Conservation (phyloP, 1,140 invertebrate species). For the Reticulitermes speratus region DNA sequence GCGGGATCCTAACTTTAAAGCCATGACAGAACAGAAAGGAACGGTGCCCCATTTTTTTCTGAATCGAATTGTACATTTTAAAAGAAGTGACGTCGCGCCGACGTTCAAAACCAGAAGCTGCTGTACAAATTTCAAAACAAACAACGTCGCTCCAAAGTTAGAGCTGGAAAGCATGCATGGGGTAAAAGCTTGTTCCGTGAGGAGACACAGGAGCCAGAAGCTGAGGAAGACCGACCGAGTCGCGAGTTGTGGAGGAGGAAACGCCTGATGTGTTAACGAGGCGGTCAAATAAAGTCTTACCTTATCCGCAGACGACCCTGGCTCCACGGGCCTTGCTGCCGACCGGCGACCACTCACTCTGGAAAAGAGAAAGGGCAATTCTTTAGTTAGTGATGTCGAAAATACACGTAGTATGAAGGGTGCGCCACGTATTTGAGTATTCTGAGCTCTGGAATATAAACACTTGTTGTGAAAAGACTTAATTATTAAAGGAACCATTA, state of each 20-base stretch:
- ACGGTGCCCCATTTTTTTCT: neutral
- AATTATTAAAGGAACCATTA: neutral
- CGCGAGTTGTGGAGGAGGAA: neutral
- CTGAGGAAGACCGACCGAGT: neutral
- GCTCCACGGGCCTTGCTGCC: no score
- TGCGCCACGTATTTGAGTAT: neutral
- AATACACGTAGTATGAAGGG: neutral
- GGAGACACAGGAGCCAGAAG: neutral
- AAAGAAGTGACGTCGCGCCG: neutral
- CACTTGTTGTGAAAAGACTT: neutral
- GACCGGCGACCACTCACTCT: neutral
- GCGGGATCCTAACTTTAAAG: no score
- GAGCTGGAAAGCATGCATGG: neutral
- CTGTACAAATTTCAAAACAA: constrained; percentile 9
- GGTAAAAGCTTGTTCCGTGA: neutral
- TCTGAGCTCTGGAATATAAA: neutral
- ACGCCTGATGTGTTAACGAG: neutral
- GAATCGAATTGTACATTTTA: neutral
- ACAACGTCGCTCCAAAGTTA: constrained; percentile 3
- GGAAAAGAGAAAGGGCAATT: neutral
- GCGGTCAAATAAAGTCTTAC: neutral
- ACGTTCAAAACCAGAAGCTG: constrained; percentile 7
- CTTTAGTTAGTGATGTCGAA: neutral
- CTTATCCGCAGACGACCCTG: neutral
- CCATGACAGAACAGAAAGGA: neutral